Conservation (phyloP, 2,888 invertebrate genomes). For the Drosophila vallismaia region DNA sequence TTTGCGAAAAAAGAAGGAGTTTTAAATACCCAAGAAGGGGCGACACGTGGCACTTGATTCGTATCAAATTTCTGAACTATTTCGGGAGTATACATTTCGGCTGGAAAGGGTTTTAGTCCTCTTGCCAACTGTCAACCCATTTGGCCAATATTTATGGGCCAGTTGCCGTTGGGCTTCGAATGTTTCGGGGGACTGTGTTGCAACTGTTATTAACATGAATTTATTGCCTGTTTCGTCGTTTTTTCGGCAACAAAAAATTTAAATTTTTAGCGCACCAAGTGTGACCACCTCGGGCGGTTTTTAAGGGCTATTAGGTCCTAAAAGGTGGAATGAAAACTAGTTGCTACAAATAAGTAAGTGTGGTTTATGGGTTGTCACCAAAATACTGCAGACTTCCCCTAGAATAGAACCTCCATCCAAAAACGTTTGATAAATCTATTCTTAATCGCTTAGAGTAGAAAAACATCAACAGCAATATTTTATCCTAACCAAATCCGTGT, state of each 20-base stretch:
- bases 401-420: not conserved
- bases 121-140: conserved; percentile 74
- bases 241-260: conserved; percentile 33
- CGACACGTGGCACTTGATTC: conserved; percentile 82
- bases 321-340: conserved; percentile 6
- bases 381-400: not conserved
- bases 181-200: conserved; percentile 35
- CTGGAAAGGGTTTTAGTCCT: conserved; percentile 51
- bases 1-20: conserved; percentile 29
- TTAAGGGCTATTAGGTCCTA: conserved; percentile 11
- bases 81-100: conserved; percentile 66
- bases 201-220: conserved; percentile 74
- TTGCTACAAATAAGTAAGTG: not conserved
- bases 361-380: not conserved
- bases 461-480: conserved; percentile 25
- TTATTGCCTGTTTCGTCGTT: conserved; percentile 52
- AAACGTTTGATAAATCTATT: conserved; percentile 43
- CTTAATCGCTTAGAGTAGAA: conserved; percentile 24
- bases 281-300: conserved; percentile 29
- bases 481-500: conserved; percentile 33
- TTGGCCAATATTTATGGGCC: conserved; percentile 69
- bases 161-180: conserved; percentile 53
- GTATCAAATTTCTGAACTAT: conserved; percentile 79
- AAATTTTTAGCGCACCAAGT: conserved; percentile 36
- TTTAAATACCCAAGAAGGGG: conserved; percentile 31